Evolutionary conservation across 1,140 invertebrate species (phyloP).

Genomic region (Ips nitidus): DNA sequence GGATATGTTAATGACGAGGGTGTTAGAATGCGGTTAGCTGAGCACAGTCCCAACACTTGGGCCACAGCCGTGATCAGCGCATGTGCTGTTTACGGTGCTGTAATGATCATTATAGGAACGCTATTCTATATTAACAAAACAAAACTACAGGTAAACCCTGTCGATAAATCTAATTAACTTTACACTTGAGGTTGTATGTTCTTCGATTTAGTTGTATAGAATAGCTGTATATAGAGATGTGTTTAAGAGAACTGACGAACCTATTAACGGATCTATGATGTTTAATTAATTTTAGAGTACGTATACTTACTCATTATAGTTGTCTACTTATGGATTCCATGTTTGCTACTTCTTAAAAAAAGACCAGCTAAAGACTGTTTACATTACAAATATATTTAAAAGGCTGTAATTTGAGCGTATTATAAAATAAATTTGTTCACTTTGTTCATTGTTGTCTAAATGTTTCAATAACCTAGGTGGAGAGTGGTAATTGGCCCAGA

Average conservation of each 20-base stretch:
- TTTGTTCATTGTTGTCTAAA: neutral
- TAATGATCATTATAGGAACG: constrained; percentile 42
- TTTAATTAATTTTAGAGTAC: neutral
- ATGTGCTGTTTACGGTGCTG: constrained; percentile 34
- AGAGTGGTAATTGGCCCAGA: too few relatives aligned
- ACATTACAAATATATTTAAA: constrained; percentile 3
- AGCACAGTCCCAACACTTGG: constrained; percentile 43
- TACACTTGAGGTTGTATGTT: neutral
- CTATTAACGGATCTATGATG: neutral
- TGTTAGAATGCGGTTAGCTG: constrained; percentile 28
- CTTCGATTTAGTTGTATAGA: neutral
- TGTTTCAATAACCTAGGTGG: too few relatives aligned
- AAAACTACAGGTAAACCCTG: neutral
- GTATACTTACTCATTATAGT: neutral
- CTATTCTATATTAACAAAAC: constrained; percentile 31
- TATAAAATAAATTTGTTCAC: constrained; percentile 6
- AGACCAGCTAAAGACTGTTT: constrained; percentile 17
- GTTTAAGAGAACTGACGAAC: neutral
- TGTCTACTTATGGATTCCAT: neutral
- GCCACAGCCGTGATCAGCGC: constrained; percentile 39
- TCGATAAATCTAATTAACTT: constrained; percentile 29
- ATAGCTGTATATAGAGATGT: neutral
- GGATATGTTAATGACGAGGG: constrained; percentile 27
- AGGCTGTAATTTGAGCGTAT: constrained; percentile 19
- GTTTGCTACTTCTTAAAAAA: neutral